Evolutionary conservation across 2,113 vertebrate species (phyloP).

Genomic region (Gnathonemus echidnorhynchus): DNA sequence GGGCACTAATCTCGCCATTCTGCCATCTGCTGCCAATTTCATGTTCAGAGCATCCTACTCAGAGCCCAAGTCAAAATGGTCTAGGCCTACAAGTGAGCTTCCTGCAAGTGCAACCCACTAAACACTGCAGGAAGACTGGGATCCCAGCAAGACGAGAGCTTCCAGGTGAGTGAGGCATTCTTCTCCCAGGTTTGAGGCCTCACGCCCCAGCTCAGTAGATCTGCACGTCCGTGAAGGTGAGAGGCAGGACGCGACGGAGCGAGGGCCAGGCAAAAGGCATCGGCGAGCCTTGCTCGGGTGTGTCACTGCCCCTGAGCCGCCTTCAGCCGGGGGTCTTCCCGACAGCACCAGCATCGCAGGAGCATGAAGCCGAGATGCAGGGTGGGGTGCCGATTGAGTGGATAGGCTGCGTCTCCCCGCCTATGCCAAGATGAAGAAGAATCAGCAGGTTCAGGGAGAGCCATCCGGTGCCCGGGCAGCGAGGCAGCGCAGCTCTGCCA

Average conservation of each 20-base stretch:
- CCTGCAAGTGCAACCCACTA: background rate
- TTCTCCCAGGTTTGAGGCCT: background rate
- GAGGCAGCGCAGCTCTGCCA: no score
- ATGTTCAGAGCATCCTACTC: background rate
- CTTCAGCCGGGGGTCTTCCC: background rate
- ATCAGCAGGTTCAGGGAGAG: background rate
- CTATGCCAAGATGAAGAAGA: background rate
- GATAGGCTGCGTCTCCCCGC: background rate
- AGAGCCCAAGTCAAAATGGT: background rate
- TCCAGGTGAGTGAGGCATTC: background rate
- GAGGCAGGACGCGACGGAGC: background rate
- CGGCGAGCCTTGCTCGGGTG: background rate
- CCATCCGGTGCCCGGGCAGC: background rate
- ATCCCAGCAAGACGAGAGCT: background rate
- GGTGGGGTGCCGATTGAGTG: background rate
- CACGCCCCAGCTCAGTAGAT: background rate
- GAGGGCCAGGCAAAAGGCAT: background rate
- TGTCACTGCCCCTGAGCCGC: no score
- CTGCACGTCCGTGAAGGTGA: background rate
- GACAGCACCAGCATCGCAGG: background rate
- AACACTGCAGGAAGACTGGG: background rate
- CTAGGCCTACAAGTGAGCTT: background rate
- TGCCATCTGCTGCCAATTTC: background rate
- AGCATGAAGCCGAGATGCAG: background rate
- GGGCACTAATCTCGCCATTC: background rate